Evolutionary conservation across 2,888 invertebrate genomes (phyloP).

Genomic region (Latrodectus hesperus): DNA sequence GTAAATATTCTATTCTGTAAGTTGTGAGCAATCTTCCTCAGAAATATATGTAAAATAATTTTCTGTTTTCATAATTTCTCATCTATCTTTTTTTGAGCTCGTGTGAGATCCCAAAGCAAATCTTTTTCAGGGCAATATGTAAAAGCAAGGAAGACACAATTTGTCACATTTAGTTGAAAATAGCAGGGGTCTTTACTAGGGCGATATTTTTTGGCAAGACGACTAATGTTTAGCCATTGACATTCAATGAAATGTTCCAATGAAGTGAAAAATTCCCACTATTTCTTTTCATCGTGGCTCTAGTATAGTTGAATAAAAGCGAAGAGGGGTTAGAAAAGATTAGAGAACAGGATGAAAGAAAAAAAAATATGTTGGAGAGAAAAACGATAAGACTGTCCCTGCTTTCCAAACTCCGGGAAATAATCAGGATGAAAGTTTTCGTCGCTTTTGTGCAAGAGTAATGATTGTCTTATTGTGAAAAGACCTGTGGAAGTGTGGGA

Average conservation of each 20-base stretch:
- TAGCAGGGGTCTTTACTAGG: neutral
- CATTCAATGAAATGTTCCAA: conserved; percentile 25
- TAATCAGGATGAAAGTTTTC: conserved; percentile 61
- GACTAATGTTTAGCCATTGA: conserved; percentile 5
- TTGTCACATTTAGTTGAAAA: too few relatives aligned
- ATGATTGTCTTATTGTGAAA: conserved; percentile 42
- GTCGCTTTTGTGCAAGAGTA: conserved; percentile 35
- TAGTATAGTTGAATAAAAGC: conserved; percentile 30
- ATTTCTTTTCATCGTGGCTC: conserved; percentile 19
- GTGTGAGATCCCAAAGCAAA: too few relatives aligned
- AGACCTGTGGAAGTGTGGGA: conserved; percentile 25
- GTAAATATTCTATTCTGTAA: too few relatives aligned
- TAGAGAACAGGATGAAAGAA: neutral
- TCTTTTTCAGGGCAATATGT: too few relatives aligned
- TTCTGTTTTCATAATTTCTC: too few relatives aligned
- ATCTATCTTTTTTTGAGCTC: too few relatives aligned
- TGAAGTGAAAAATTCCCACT: conserved; percentile 35
- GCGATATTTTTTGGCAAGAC: conserved; percentile 1
- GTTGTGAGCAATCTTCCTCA: too few relatives aligned
- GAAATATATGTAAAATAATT: too few relatives aligned
- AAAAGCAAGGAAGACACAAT: too few relatives aligned
- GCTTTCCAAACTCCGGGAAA: conserved; percentile 44
- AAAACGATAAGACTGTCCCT: conserved; percentile 25
- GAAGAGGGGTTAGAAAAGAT: conserved; percentile 27
- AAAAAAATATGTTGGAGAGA: conserved; percentile 6